Conservation (phyloP, 2,888 invertebrate species). For the Morinoia aosen region DNA sequence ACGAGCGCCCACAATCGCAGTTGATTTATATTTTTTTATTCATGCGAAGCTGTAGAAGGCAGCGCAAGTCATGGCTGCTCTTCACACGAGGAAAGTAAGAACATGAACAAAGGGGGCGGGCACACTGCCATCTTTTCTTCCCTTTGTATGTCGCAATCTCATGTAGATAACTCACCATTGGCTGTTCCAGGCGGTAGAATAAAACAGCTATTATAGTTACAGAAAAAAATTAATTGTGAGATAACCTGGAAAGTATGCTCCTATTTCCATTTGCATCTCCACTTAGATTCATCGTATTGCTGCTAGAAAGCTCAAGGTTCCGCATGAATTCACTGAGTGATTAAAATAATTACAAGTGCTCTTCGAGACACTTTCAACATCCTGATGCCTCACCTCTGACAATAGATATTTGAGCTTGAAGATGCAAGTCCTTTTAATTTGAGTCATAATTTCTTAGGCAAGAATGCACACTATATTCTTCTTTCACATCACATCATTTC, state of each 20-base stretch:
- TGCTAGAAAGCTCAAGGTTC: not conserved
- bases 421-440: not conserved
- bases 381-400: not conserved
- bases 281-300: not conserved
- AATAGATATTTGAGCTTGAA: not conserved
- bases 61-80: not conserved
- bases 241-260: not conserved
- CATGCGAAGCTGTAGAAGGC: not conserved
- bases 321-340: not conserved
- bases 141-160: not conserved
- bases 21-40: not conserved
- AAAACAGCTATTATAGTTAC: not conserved
- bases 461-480: too few relatives aligned
- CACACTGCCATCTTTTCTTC: not conserved
- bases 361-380: not conserved
- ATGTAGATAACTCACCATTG: not conserved
- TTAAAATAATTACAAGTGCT: not conserved
- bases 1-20: not conserved
- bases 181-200: not conserved
- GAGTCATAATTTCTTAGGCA: not conserved
- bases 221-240: not conserved
- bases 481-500: not conserved
- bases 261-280: not conserved
- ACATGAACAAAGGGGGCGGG: not conserved
- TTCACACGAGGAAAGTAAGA: not conserved